Conservation (phyloP, 2,888 invertebrate species). For the Amphipoea lucens region DNA sequence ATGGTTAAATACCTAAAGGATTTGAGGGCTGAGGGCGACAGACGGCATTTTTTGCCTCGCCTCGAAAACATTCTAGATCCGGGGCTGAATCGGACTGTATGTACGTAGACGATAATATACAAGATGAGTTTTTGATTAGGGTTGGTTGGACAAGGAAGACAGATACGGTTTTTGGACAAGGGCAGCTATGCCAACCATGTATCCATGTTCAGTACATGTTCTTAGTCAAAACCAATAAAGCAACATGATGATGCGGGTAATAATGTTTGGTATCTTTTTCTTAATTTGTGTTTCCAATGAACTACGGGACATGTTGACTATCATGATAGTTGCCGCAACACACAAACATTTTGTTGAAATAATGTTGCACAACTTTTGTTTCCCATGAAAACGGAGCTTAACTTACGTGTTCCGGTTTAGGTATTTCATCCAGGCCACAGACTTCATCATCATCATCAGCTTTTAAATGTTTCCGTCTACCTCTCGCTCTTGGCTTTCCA, state of each 20-base stretch:
- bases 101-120: neutral
- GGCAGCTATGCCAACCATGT: neutral
- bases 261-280: neutral
- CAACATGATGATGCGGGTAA: neutral
- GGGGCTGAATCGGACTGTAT: neutral
- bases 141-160: neutral
- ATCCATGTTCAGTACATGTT: neutral
- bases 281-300: neutral
- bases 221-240: neutral
- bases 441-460: slow-evolving; percentile 77
- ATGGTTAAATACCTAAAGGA: no score
- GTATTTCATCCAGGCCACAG: slow-evolving; percentile 85
- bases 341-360: neutral
- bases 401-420: slow-evolving; percentile 82
- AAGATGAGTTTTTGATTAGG: neutral
- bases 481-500: slow-evolving; percentile 77
- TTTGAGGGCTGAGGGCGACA: no score
- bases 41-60: no score
- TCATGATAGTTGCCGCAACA: neutral
- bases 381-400: neutral
- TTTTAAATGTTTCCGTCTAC: slow-evolving; percentile 68
- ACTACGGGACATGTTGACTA: neutral
- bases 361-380: neutral
- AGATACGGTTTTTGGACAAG: no score
- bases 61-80: no score